phyloP scores from a whole-genome alignment of 2,797 vertebrate genomes.

The Anniella stebbinsi region DNA sequence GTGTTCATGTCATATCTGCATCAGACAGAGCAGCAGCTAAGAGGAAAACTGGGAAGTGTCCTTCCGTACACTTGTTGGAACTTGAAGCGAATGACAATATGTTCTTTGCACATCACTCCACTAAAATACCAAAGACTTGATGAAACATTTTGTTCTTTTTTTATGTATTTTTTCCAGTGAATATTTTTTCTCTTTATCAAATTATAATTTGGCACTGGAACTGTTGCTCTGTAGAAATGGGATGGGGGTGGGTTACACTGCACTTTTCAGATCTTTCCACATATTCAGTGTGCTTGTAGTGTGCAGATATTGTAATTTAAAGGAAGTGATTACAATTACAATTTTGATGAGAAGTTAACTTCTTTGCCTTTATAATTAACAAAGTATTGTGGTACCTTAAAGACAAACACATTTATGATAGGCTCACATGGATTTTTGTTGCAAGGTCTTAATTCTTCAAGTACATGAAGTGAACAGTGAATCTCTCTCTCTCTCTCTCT shows the following conservation, averaged over 20 bases:
- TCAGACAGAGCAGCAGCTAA: conserved; percentile 12
- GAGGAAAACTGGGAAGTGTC: background rate
- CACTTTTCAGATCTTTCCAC: background rate
- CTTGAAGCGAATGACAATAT: conserved; percentile 28
- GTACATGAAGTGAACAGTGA: background rate
- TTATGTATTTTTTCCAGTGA: background rate
- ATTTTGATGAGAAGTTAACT: background rate
- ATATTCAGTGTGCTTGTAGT: background rate
- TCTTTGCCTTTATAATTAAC: background rate
- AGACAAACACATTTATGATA: background rate
- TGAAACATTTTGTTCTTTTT: conserved; percentile 28
- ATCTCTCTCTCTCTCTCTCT: too few relatives aligned
- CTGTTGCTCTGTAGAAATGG: background rate
- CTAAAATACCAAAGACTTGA: conserved; percentile 11
- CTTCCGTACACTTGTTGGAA: conserved; percentile 13
- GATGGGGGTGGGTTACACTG: background rate
- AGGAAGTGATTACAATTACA: background rate
- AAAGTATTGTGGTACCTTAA: background rate
- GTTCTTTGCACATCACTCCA: conserved; percentile 16
- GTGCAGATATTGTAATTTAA: background rate
- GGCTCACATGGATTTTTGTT: background rate
- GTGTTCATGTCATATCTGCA: conserved; percentile 18
- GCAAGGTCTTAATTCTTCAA: background rate
- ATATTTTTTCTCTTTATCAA: background rate
- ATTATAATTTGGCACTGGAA: background rate